Conservation (phyloP, 2,888 invertebrate genomes). For the Erebia aethiops region DNA sequence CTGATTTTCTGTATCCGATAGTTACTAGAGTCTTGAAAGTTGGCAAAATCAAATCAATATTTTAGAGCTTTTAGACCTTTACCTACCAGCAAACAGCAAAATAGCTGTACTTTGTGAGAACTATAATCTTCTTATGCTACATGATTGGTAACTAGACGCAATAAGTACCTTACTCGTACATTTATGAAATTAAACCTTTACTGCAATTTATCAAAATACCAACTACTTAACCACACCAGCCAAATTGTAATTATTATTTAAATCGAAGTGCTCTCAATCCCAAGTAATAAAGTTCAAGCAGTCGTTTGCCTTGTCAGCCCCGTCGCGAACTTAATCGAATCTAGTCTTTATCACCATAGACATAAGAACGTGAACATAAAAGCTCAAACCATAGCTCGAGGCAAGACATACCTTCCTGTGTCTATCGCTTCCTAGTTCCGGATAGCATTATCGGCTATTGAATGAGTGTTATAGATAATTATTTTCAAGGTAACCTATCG, state of each 20-base stretch:
- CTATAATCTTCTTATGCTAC: no score
- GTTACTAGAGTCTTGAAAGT: no score
- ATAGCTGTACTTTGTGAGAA: no score
- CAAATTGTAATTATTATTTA: conserved; percentile 6
- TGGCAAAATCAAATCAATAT: no score
- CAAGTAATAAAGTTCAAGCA: conserved; percentile 33
- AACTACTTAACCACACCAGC: not conserved
- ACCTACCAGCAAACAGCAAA: no score
- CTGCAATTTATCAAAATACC: not conserved
- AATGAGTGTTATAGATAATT: conserved; percentile 8
- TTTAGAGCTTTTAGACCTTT: no score
- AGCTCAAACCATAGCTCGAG: conserved; percentile 22
- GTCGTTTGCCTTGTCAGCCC: conserved; percentile 35
- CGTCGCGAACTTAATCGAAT: conserved; percentile 5
- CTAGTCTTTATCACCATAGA: not conserved
- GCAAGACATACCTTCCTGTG: conserved; percentile 19
- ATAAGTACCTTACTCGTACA: no score
- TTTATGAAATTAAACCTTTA: no score
- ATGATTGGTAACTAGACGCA: no score
- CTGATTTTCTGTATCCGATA: no score
- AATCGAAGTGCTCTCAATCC: conserved; percentile 24
- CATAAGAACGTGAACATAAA: conserved; percentile 32
- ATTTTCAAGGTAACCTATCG: conserved; percentile 2
- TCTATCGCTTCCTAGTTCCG: conserved; percentile 43
- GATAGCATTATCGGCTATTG: conserved; percentile 26